These are phyloP conservation scores for Oncorhynchus gorbuscha DNA, from an alignment of 2,113 vertebrate genomes.

Conservation along the genomic window DNA sequence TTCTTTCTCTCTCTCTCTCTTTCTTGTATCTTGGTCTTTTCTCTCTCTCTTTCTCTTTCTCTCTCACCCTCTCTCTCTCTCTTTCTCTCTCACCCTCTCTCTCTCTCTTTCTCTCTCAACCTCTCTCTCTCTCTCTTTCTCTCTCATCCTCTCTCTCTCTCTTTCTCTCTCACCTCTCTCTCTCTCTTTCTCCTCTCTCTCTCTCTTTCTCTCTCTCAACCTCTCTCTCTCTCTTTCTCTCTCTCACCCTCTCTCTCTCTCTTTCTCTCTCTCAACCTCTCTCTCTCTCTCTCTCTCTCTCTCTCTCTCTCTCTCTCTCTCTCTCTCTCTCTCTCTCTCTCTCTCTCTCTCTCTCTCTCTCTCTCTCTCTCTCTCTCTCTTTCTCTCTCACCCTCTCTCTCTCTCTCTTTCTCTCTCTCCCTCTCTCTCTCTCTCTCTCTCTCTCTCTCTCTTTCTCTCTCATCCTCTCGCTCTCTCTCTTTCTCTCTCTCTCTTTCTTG, in stretches of 20 bases:
- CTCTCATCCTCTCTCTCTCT: neutral
- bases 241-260: too few species aligned
- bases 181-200: neutral
- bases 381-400: neutral
- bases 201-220: too few species aligned
- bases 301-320: too few species aligned
- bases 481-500: too few species aligned
- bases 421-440: neutral
- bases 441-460: too few species aligned
- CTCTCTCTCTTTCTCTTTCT: too few species aligned
- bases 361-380: neutral
- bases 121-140: neutral
- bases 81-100: neutral
- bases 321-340: neutral
- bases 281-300: accelerated
- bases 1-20: neutral
- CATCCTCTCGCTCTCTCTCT: neutral
- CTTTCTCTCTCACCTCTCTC: neutral
- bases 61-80: neutral
- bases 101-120: neutral
- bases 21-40: neutral
- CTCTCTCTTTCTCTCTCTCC: neutral
- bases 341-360: neutral
- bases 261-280: neutral
- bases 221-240: neutral